phyloP scores from a whole-genome alignment of 2,113 vertebrate genomes.

The Bungarus multicinctus region DNA sequence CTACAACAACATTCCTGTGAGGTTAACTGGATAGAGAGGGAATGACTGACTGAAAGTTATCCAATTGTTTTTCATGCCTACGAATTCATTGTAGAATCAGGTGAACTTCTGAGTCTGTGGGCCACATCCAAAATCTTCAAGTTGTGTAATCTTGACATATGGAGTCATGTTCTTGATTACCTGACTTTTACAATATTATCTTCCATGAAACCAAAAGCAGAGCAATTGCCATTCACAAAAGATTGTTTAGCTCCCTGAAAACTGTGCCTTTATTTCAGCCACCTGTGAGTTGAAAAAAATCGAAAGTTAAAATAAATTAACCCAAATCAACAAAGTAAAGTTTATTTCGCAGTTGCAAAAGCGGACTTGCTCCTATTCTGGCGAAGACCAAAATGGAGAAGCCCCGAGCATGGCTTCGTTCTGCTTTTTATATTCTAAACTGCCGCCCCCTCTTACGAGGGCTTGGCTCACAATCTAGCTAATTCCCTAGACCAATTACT shows the following conservation, averaged over 20 bases:
- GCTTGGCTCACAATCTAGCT: too few relatives aligned
- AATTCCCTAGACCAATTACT: too few relatives aligned
- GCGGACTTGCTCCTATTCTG: too few relatives aligned
- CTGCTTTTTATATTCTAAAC: too few relatives aligned
- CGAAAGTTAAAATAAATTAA: too few relatives aligned
- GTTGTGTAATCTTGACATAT: background rate
- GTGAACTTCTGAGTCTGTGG: background rate
- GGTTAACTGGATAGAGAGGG: background rate
- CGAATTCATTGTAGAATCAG: background rate
- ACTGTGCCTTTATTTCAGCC: background rate
- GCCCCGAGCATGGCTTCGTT: too few relatives aligned
- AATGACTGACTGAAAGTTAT: background rate
- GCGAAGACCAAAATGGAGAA: too few relatives aligned
- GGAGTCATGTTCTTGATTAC: background rate
- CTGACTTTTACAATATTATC: background rate
- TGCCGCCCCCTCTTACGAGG: too few relatives aligned
- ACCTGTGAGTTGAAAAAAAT: too few relatives aligned
- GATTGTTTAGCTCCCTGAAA: too few relatives aligned
- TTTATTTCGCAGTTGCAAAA: too few relatives aligned
- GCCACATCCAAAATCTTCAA: background rate
- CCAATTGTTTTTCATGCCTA: background rate
- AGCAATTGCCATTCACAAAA: background rate
- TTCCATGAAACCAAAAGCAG: background rate
- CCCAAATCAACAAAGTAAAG: too few relatives aligned
- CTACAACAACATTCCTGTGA: background rate